Evolutionary conservation across 2,113 vertebrate species (phyloP).

Genomic region (Platysternon megacephalum): DNA sequence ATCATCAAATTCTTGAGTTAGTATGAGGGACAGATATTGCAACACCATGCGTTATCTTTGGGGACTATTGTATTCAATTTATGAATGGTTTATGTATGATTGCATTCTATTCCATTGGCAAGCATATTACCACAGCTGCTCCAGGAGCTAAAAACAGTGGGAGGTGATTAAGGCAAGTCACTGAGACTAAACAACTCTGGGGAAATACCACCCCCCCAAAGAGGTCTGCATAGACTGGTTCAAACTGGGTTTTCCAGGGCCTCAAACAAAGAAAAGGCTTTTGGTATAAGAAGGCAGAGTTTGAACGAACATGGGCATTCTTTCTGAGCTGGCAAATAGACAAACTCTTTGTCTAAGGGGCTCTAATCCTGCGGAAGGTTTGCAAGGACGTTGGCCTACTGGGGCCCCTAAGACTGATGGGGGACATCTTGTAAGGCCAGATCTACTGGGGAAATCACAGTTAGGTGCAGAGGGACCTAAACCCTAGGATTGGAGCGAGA

Average conservation of each 20-base stretch:
- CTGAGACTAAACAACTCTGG: neutral
- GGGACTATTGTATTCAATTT: neutral
- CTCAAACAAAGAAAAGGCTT: neutral
- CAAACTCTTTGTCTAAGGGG: neutral
- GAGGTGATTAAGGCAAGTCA: neutral
- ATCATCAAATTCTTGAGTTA: neutral
- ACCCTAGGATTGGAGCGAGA: neutral
- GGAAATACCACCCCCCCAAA: neutral
- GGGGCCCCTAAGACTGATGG: neutral
- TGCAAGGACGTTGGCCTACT: neutral
- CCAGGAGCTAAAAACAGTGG: neutral
- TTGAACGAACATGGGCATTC: neutral
- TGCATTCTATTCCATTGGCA: neutral
- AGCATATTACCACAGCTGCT: neutral
- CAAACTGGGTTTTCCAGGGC: neutral
- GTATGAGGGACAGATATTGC: neutral
- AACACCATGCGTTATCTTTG: neutral
- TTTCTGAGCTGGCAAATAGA: neutral
- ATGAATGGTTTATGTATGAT: neutral
- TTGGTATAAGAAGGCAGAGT: neutral
- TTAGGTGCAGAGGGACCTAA: too few relatives aligned
- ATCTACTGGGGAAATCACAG: neutral
- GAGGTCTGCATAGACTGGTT: neutral
- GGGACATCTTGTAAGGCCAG: neutral
- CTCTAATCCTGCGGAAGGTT: neutral